phyloP scores from a whole-genome alignment of 2,797 vertebrate genomes.

The Sebastes minor region DNA sequence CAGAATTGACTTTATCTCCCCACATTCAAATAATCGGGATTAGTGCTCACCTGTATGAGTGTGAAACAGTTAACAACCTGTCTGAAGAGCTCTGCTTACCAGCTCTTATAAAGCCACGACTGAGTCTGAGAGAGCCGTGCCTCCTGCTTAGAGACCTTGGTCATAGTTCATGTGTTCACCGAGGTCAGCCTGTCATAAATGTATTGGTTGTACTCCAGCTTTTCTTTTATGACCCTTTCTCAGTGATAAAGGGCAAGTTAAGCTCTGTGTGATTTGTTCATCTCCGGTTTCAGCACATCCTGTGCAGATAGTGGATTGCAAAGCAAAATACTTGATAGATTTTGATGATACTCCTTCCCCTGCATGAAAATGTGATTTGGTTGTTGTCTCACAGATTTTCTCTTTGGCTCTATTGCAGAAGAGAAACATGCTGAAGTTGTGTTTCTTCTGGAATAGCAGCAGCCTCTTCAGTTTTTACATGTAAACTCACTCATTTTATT shows the following conservation, averaged over 20 bases:
- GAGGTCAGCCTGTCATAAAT: constrained; percentile 55
- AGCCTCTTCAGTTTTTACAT: neutral
- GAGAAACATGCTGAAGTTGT: neutral
- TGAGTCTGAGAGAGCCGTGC: neutral
- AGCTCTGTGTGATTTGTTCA: neutral
- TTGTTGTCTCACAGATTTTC: neutral
- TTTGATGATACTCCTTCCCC: neutral
- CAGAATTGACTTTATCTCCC: neutral
- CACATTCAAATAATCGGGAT: neutral
- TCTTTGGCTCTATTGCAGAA: neutral
- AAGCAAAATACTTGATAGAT: neutral
- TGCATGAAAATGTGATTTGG: neutral
- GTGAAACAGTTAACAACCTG: neutral
- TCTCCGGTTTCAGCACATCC: constrained; percentile 39
- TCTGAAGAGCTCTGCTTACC: neutral
- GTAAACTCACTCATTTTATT: neutral
- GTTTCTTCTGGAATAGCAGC: neutral
- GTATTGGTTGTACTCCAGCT: neutral
- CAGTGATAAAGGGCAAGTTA: constrained; percentile 39
- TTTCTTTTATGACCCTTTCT: constrained; percentile 33
- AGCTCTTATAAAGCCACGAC: constrained; percentile 14
- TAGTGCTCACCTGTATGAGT: constrained; percentile 47
- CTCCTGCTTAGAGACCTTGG: constrained; percentile 24
- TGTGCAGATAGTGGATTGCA: constrained; percentile 8
- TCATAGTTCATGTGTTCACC: constrained; percentile 48